Base-by-base conservation (phyloP, 2,888 invertebrate genomes). In the Acanthococcus lagerstroemiae region DNA sequence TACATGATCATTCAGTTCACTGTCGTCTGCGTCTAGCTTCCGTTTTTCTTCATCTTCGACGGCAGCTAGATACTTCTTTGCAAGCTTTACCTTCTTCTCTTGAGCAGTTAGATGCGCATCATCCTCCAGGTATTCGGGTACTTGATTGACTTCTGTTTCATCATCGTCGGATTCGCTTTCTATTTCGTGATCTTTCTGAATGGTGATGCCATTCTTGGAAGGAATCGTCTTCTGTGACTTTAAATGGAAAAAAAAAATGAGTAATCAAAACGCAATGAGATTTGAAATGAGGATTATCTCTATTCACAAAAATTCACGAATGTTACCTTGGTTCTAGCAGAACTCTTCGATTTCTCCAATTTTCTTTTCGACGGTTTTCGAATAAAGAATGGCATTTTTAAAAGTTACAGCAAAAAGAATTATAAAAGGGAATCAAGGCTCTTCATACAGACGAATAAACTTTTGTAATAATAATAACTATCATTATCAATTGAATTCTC, bases 51-150 rank as follows among this genome's bases (percentile, higher is more conserved):
- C 86, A 73, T 82, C 84, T 76, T 89, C 87, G 52, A 95, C 87
- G 79, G 93, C 89, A 73, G 88, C 81, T 37, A 96, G 79, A 76
- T 94, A 94, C 74, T 89, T 83, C 75, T 95, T 95, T 0, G 95
- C 94, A 68, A 95, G 77, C 52, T 94, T 82, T 56, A 95, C 75
- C 71, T 90, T 88, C 74, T 95, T 95, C 73, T 95, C 91, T 75
- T 95, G 93, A 0, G 87, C 85, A 1, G 91, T 93, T 76, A 93
- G 90, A 44, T 73, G 73, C 56, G 74, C 75, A 21, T 74, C 74
- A 25, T 72, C 73, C n/a, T 72, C 72, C 26, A 69, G 71, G 1
- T 67, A 68, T 4, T 15, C 21, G 17, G 63, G 54, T 17, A 37
- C 61, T 15, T 22, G 17, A 24, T 61, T 25, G 7, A 50, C 50